phyloP scores from a whole-genome alignment of 1,140 invertebrate species.

The Atta colombica region DNA sequence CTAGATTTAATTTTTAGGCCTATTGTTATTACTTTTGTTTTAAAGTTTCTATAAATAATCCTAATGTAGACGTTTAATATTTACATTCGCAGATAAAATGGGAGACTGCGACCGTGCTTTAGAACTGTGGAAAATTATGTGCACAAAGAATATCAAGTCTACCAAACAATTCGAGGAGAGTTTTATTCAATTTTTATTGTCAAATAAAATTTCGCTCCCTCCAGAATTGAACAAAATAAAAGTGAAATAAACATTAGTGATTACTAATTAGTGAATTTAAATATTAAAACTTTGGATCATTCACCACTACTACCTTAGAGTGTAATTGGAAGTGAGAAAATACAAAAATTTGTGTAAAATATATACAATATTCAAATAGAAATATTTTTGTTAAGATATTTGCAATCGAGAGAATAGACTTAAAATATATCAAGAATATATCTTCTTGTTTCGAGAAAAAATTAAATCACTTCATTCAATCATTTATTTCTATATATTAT shows the following conservation, averaged over 20 bases:
- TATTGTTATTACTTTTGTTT: too few species aligned
- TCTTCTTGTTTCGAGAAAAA: too few species aligned
- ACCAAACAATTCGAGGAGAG: slow-evolving; percentile 80
- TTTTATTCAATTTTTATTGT: background rate
- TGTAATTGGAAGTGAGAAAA: background rate
- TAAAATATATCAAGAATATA: too few species aligned
- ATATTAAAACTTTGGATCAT: background rate
- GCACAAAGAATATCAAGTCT: slow-evolving; percentile 82
- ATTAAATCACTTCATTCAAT: too few species aligned
- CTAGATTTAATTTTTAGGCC: too few species aligned
- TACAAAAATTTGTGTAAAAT: too few species aligned
- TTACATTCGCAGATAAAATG: slow-evolving; percentile 83
- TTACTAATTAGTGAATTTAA: background rate
- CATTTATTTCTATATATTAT: too few species aligned
- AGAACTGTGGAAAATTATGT: slow-evolving; percentile 84
- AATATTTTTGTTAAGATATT: too few species aligned
- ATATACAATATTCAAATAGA: too few species aligned
- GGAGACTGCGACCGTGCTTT: slow-evolving; percentile 83
- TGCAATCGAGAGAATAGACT: too few species aligned
- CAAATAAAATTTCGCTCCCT: slow-evolving; percentile 11
- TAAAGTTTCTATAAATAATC: background rate
- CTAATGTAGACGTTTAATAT: slow-evolving; percentile 18
- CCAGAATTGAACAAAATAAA: background rate
- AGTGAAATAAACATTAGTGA: background rate
- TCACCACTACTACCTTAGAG: too few species aligned